Base-by-base conservation (phyloP, 2,888 invertebrate species). In the Cyclophora punctaria region DNA sequence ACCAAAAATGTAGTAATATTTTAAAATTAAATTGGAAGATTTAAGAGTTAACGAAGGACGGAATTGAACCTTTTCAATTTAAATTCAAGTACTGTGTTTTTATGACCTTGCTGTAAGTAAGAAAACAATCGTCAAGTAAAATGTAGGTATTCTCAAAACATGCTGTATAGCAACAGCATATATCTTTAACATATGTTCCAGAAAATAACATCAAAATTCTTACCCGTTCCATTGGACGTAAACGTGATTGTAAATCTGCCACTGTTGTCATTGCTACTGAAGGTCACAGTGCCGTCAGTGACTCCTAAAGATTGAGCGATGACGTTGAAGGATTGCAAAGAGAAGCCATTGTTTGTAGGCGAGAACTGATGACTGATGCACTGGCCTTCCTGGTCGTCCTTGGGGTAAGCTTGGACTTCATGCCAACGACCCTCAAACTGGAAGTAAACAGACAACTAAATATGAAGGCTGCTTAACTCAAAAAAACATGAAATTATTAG, bases 341-440 rank as follows among this genome's bases (percentile, higher is more conserved):
- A 51, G 2, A 69, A 55, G 1, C 48, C 51, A 5, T 54, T 56
- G 1, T 47, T 48, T 7, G 47, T 45, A 4, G 34, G 6, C 34
- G 33, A 1, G 48, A 71, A 67, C 3, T 58, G 55, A 20, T 70
- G 67, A 47, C 65, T 65, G 43, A 64, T 51, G 33, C 73, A 73
- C 3, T 64, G 52, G 2, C 73, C 75, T 2, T 55, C 48, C 52
- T 67, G 67, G 33, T 64, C 56, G 3, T 52, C 58, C 42, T 66
- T 60, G 1, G 68, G 66, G 40, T 72, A 72, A 1, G 67, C 53
- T 50, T 67, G 58, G 40, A 69, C 59, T 48, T 69, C 66, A 47
- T 64, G 55, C 71, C 71, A 71, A 4, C 55, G 35, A 3, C 67
- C 67, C 46, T 56, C 50, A 54, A 64, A 63, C 67, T 64, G 48